Base-by-base conservation (phyloP, 2,797 vertebrate genomes). In the Podarcis siculus region DNA sequence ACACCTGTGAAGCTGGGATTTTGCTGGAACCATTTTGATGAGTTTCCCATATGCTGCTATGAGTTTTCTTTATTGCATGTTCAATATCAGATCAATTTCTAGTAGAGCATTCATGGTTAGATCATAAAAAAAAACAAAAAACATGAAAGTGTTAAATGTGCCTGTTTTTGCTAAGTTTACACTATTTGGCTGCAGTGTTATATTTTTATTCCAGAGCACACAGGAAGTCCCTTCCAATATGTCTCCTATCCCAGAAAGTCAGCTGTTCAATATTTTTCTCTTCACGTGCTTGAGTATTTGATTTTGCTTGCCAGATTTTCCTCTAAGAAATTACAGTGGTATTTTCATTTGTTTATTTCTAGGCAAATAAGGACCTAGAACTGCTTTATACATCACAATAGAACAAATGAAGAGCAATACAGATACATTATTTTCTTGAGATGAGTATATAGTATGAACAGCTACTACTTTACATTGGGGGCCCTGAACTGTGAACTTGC, bases 301-400 rank as follows among this genome's bases (percentile, higher is more conserved):
- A 92, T 55, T 82, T 9, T 67, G 86, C 78, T 73, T 66, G 21
- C 30, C n/a, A 32, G 72, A 91, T 69, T 76, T 88, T 88, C 80
- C 64, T 88, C 83, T 69, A 42, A 92, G 91, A 78, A 92, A 79
- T 79, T 79, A 42, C 79, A 25, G 87, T 90, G 91, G 42, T 15
- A 32, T 85, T 84, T 85, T 91, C 32, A 27, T 32, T 89, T 90
- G 69, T 12, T 39, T 87, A 75, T 82, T 92, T 49, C 30, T 27
- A 84, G 73, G 10, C 83, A 91, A 94, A 49, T 49, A 49, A 49
- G 45, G 25, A 61, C 32, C 8, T 64, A 64, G 7, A n/a, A 32
- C 30, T 10, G 4, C 23, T 64, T 37, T 5, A 37, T 61, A 80
- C 58, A 23, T 10, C 55, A 80, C 3, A 72, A 32, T 1, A 72